Base-by-base conservation (phyloP, 2,888 invertebrate species). In the Ophion costatus region DNA sequence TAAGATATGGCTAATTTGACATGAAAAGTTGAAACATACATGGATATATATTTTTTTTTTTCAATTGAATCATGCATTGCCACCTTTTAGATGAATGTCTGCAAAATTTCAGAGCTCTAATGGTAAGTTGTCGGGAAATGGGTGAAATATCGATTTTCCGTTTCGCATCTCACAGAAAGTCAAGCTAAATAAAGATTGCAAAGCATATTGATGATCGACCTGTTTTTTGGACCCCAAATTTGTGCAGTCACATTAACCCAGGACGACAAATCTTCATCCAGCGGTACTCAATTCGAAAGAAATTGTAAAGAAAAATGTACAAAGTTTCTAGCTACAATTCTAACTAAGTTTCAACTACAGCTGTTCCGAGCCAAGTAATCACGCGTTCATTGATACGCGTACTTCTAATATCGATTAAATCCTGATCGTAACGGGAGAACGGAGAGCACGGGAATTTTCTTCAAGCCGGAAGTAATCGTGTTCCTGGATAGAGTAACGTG, bases 401-500 rank as follows among this genome's bases (percentile, higher is more conserved):
- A 63, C 63, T 45, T 74, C 38, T 64, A 71, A 79, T 84, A 84
- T 84, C 81, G 75, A 82, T 84, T 84, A 75, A 78, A 78, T 77
- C 70, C 74, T 59, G 81, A 81, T 84, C 81, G 81, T 79, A 84
- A 84, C 70, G 66, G 63, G 80, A 80, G 63, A 69, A 38, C 20
- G 6, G 70, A 14, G 14, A 59, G 59, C 38, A 61, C 42, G 67
- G 33, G 73, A 74, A 38, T 61, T 67, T 33, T 77, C 69, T 64
- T 33, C 84, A 80, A 85, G 82, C 82, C 82, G 84, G 84, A 85
- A 85, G 84, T 85, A 82, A 85, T 85, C 71, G 84, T 67, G 73
- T 82, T 84, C 81, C 69, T 45, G 74, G 74, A 79, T 76, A 76
- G 71, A 79, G 61, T 66, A 75, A 75, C 45, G 75, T 51, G 64